Conservation (phyloP, 2,113 vertebrate species). For the Cynocephalus volans region DNA sequence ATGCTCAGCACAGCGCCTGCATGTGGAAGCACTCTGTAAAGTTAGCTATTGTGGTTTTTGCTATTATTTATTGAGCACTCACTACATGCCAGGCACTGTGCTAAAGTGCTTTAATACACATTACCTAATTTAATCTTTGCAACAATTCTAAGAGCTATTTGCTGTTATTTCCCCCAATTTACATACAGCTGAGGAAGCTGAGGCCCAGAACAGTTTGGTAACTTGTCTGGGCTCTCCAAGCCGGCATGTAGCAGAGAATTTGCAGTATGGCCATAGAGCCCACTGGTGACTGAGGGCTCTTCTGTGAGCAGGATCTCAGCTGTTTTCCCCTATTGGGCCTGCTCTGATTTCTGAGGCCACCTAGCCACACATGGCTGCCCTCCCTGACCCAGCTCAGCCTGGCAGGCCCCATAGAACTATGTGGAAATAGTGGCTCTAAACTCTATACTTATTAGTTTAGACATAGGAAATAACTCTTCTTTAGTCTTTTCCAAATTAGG, state of each 20-base stretch:
- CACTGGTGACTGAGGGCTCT: not conserved
- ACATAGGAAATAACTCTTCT: not conserved
- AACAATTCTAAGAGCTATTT: not conserved
- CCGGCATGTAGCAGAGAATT: not conserved
- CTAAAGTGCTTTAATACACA: too few species aligned
- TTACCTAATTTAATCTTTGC: not conserved
- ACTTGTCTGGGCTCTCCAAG: not conserved
- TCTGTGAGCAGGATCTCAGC: not conserved
- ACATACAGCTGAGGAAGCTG: not conserved
- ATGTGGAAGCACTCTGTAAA: accelerated
- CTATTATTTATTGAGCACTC: not conserved
- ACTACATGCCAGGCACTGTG: not conserved
- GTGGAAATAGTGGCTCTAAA: not conserved
- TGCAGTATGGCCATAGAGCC: not conserved
- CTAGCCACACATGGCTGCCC: not conserved
- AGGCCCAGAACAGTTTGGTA: not conserved
- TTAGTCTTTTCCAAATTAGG: not conserved
- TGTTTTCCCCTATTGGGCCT: not conserved
- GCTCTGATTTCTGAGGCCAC: not conserved
- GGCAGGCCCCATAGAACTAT: not conserved
- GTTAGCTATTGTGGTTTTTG: accelerated
- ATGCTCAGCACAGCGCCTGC: accelerated
- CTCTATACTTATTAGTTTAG: not conserved
- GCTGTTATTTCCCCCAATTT: not conserved
- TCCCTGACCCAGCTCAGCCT: not conserved